Evolutionary conservation across 2,113 vertebrate genomes (phyloP).

Genomic region (Typhlomys cinereus): DNA sequence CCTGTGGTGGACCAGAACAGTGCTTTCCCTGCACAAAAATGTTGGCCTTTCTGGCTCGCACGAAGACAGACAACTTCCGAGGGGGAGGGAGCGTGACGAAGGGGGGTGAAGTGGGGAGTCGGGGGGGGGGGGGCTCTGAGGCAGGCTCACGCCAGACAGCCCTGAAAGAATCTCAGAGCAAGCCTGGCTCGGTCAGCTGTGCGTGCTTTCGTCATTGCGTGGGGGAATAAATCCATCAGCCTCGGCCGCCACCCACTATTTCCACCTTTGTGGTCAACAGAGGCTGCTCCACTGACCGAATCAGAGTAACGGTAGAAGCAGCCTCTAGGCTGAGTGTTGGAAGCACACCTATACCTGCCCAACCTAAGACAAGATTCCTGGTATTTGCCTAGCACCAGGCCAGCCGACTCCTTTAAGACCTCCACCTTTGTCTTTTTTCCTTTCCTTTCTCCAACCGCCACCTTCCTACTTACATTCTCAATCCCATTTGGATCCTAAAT

Average conservation of each 20-base stretch:
- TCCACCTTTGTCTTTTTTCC: not conserved
- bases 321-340: not conserved
- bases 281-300: not conserved
- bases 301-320: not conserved
- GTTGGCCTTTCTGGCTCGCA: not conserved
- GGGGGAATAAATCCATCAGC: not conserved
- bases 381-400: not conserved
- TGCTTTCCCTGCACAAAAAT: not conserved
- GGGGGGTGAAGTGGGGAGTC: no score
- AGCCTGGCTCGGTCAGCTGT: not conserved
- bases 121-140: not conserved
- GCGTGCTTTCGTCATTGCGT: accelerated
- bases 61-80: not conserved
- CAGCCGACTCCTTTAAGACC: not conserved
- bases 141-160: not conserved
- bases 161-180: not conserved
- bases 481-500: not conserved
- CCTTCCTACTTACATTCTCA: not conserved
- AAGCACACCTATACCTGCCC: not conserved
- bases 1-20: slow-evolving; percentile 30
- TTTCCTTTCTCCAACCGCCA: not conserved
- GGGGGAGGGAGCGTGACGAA: not conserved
- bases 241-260: no score
- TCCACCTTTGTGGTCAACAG: not conserved
- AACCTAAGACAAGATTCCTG: not conserved